Evolutionary conservation across 2,888 invertebrate genomes (phyloP).

Genomic region (Oxycera nigricornis): DNA sequence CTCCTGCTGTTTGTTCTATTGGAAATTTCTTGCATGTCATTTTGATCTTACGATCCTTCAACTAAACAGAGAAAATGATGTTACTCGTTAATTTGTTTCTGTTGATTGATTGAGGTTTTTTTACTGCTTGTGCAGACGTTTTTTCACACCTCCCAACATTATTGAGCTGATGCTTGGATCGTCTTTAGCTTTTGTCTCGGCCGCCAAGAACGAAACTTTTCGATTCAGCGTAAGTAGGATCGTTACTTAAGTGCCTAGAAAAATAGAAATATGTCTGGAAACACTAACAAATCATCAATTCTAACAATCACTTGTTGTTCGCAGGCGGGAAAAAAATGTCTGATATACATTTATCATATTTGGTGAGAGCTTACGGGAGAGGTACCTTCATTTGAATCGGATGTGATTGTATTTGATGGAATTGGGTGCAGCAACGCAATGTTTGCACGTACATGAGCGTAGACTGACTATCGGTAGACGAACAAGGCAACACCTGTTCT

Average conservation of each 20-base stretch:
- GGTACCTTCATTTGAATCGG: no score
- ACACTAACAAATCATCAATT: conserved; percentile 39
- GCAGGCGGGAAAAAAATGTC: conserved; percentile 10
- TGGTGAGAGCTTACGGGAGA: neutral
- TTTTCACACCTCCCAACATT: conserved; percentile 30
- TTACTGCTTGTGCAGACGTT: conserved; percentile 36
- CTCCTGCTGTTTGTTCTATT: conserved; percentile 38
- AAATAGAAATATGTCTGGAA: conserved; percentile 28
- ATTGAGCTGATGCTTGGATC: neutral
- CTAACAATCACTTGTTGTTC: conserved; percentile 37
- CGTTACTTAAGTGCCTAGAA: conserved; percentile 22
- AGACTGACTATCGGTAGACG: no score
- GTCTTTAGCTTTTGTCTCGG: neutral
- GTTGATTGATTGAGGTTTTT: conserved; percentile 46
- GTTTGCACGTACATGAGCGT: no score
- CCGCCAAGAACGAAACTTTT: neutral
- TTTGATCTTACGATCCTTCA: conserved; percentile 28
- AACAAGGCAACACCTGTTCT: no score
- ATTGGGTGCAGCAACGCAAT: no score
- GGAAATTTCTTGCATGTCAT: conserved; percentile 39
- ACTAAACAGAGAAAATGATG: conserved; percentile 16
- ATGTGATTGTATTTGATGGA: no score
- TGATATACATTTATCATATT: conserved; percentile 36
- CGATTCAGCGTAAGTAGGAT: neutral
- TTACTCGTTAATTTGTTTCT: conserved; percentile 44